A percentile compares a stretch with the other conserved stretches of the same genome.
phyloP scores from a whole-genome alignment of 2,113 vertebrate species.

The Hoplias malabaricus region DNA sequence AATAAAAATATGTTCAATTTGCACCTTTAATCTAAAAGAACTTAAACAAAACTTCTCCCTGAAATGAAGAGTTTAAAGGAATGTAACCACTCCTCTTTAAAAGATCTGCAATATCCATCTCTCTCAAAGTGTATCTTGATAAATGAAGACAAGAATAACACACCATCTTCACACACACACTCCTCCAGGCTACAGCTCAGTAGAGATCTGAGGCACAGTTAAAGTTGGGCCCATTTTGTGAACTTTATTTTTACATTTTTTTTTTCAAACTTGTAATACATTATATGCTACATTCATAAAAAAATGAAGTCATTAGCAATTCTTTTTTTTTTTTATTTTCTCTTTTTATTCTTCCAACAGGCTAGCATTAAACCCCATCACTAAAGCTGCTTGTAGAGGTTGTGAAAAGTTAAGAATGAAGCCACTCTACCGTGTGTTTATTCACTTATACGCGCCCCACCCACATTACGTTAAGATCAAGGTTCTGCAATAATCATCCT shows the following conservation, averaged over 20 bases:
- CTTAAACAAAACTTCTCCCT: too few species aligned
- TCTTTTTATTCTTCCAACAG: constrained; percentile 68
- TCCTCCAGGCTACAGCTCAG: too few species aligned
- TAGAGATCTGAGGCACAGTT: neutral
- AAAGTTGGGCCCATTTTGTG: constrained; percentile 63
- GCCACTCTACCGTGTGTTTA: constrained; percentile 68
- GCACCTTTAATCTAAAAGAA: too few species aligned
- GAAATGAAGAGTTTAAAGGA: too few species aligned
- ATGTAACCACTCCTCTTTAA: too few species aligned
- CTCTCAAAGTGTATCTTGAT: too few species aligned
- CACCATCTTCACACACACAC: too few species aligned
- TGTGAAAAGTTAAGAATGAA: constrained; percentile 81
- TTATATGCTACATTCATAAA: constrained; percentile 80
- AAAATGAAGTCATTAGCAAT: constrained; percentile 77
- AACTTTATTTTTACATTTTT: constrained; percentile 80
- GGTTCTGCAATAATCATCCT: constrained; percentile 51
- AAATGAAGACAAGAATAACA: too few species aligned
- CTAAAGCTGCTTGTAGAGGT: constrained; percentile 80
- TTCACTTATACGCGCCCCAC: constrained; percentile 62
- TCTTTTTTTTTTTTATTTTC: constrained; percentile 68
- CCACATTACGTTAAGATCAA: constrained; percentile 60
- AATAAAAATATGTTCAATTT: too few species aligned
- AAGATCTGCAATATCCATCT: too few species aligned
- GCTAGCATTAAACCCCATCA: constrained; percentile 79
- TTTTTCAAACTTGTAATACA: constrained; percentile 81